Base-by-base conservation (phyloP, 2,888 invertebrate genomes). In the Desoria tigrina region DNA sequence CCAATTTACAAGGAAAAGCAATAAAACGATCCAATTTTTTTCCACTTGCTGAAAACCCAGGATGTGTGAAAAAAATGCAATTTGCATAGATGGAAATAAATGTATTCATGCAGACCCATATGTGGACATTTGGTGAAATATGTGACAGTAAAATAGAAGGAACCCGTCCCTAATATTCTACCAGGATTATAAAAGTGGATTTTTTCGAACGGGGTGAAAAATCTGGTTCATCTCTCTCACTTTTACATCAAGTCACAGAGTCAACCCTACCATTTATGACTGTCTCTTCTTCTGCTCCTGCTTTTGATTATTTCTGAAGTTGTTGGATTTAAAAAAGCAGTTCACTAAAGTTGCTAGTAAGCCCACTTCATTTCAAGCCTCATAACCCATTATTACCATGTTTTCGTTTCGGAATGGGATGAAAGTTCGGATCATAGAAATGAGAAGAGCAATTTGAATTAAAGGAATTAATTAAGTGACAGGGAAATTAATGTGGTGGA, bases 11-110 rank as follows among this genome's bases (percentile, higher is more conserved):
- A 55, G 39, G 61, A 42, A 51, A 64, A 56, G 57, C 61, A 65
- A 65, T 65, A 65, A 65, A 65, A 60, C 55, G 51, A 56, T 65
- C 61, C 61, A 55, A 65, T 65, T 65, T 65, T 51, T 63, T 65
- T 61, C 61, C 56, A 65, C 54, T 61, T 51, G 53, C 61, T 53
- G 39, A 27, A 37, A n/a, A 27, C 42, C 24, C 65, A 59, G 53
- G 16, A 63, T 53, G 59, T 64, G 64, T 64, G 64, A 64, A 64
- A 64, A 32, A 64, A 59, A 59, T 23, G 49, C 64, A 59, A 64
- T 64, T 64, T 64, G 58, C 58, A 64, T 64, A 64, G 58, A 59
- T 27, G 26, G 59, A 64, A 53, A 64, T 64, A 59, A 59, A 64
- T 59, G 64, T 51, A 37, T 37, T 58, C 58, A 51, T 51, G 23